Base-by-base conservation (phyloP, 2,797 vertebrate genomes). In the Enteromius anoplus region DNA sequence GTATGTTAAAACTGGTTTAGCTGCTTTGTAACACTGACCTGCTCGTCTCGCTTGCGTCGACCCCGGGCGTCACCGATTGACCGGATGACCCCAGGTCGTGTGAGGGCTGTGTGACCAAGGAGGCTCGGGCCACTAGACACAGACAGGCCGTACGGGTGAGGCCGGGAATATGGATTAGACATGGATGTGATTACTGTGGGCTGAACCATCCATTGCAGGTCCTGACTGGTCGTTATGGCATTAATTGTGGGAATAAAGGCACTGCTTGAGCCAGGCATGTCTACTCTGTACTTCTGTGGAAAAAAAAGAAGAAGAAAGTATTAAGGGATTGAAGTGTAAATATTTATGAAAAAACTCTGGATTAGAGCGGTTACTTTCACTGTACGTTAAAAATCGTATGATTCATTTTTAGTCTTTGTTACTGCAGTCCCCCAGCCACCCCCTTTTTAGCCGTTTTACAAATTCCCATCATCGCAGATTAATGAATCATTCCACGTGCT, bases 181-280 rank as follows among this genome's bases (percentile, higher is more conserved):
- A 99, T 99, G 92, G 98, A 99, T 89, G 98, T 99, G 95, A 99
- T 99, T 87, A 99, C 98, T 0, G 98, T 99, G 86, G 98, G 98
- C 93, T 99, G 98, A 37, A 99, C 98, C 98, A 99, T 99, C 98
- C 98, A 99, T 97, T 99, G 98, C 76, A 99, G 93, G 93, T 99
- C 98, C 93, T 99, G 98, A 93, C 98, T 99, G 90, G 98, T 99
- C 17, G 98, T 99, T 93, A 99, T 99, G 94, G 98, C 98, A 92
- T 99, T 99, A 91, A 99, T 98, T 12, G 98, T 99, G 37, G 98
- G 98, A 86, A 99, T 98, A 90, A 99, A 99, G 96, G 98, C 97
- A 85, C 97, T 99, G 93, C 97, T 97, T 80, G 98, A 99, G 90
- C 98, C 98, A 92, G 98, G 98, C 98, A 99, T 99, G 93, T 99